Evolutionary conservation across 1,140 invertebrate genomes (phyloP).

Genomic region (Drosophila guanche): DNA sequence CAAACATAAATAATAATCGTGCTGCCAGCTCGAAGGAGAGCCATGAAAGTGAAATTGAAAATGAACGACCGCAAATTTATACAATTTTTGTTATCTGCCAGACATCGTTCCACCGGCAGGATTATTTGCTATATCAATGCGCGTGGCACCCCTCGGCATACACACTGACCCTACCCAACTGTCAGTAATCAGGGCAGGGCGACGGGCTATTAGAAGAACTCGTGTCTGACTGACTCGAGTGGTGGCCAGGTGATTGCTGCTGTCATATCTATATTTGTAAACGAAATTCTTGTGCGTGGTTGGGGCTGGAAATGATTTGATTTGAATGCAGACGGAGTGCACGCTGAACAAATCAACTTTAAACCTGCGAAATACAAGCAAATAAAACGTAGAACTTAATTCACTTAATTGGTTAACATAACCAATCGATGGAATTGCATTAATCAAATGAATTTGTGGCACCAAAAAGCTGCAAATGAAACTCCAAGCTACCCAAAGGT

Average conservation of each 20-base stretch:
- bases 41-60: slow-evolving; percentile 61
- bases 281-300: too few relatives aligned
- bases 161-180: slow-evolving; percentile 59
- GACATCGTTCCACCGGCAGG: slow-evolving; percentile 23
- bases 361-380: too few relatives aligned
- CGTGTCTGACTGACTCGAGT: slow-evolving; percentile 13
- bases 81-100: slow-evolving; percentile 41
- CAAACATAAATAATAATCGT: slow-evolving; percentile 32
- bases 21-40: slow-evolving; percentile 36
- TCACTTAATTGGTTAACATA: neutral
- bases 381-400: too few relatives aligned
- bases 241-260: slow-evolving; percentile 19
- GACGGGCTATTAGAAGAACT: slow-evolving; percentile 10
- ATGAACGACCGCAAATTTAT: slow-evolving; percentile 54
- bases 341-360: too few relatives aligned
- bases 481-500: too few relatives aligned
- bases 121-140: slow-evolving; percentile 26
- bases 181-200: slow-evolving; percentile 3
- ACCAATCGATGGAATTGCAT: neutral
- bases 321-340: too few relatives aligned
- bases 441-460: too few relatives aligned
- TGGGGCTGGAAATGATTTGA: too few relatives aligned
- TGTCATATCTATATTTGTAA: too few relatives aligned
- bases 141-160: slow-evolving; percentile 46
- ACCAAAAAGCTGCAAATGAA: too few relatives aligned